These are phyloP conservation scores for Sebastes melanostomus DNA, from an alignment of 2,797 vertebrate genomes.

Conservation along the genomic window DNA sequence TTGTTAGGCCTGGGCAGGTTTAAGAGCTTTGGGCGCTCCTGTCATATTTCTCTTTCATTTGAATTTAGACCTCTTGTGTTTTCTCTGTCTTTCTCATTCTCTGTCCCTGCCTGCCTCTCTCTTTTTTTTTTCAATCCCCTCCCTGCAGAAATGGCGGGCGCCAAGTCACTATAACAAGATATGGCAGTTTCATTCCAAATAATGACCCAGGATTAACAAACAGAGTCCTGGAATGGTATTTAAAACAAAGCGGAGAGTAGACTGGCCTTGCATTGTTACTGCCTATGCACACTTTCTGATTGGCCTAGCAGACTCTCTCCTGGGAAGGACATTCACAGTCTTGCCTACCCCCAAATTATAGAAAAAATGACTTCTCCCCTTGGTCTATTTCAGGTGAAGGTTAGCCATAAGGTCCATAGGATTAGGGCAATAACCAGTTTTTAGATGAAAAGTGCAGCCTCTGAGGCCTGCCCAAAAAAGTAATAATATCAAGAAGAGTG, in stretches of 20 bases:
- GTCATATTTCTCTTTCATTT: conserved; percentile 69
- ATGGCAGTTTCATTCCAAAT: conserved; percentile 77
- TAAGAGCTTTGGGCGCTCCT: conserved; percentile 65
- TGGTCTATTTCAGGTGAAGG: conserved; percentile 39
- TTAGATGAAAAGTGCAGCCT: conserved; percentile 21
- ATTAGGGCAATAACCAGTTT: conserved; percentile 19
- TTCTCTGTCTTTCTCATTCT: conserved; percentile 66
- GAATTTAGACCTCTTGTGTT: conserved; percentile 57
- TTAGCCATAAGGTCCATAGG: conserved; percentile 16
- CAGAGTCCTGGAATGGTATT: conserved; percentile 69
- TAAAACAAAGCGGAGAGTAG: conserved; percentile 55
- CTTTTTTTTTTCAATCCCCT: conserved; percentile 30
- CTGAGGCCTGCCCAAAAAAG: conserved; percentile 11
- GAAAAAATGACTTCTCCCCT: background rate
- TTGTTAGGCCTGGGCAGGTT: conserved; percentile 71
- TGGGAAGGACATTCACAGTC: conserved; percentile 41
- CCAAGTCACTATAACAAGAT: conserved; percentile 74
- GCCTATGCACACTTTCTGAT: conserved; percentile 54
- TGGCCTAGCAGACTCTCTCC: conserved; percentile 58
- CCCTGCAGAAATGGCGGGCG: conserved; percentile 55
- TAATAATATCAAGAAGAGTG: conserved; percentile 14
- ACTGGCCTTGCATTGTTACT: conserved; percentile 47
- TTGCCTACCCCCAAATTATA: conserved; percentile 23
- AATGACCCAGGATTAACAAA: conserved; percentile 73
- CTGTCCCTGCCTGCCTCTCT: conserved; percentile 36